Evolutionary conservation across 2,113 vertebrate genomes (phyloP).

Genomic region (Hemiscyllium ocellatum): DNA sequence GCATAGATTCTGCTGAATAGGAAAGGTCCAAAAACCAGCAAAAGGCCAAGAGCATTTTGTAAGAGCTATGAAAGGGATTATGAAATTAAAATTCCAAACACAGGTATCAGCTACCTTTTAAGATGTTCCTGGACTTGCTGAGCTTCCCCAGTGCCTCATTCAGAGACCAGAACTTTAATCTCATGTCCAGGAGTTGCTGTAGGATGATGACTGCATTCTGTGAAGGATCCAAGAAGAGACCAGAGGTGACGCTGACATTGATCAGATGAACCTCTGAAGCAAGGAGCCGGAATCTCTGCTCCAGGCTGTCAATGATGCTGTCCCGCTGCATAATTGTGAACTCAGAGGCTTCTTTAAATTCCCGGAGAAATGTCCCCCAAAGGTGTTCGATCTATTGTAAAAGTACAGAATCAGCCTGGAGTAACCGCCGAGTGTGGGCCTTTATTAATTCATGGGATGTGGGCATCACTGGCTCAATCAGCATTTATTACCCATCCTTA

Average conservation of each 20-base stretch:
- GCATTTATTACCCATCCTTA: no score
- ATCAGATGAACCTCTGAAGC: conserved; percentile 51
- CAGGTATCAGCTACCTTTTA: conserved; percentile 52
- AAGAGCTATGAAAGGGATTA: no score
- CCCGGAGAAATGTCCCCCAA: conserved; percentile 59
- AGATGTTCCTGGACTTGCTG: conserved; percentile 46
- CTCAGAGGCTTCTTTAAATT: conserved; percentile 54
- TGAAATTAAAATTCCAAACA: not conserved
- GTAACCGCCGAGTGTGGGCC: not conserved
- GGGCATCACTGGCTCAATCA: no score
- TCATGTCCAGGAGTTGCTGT: conserved; percentile 49
- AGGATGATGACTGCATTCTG: conserved; percentile 55
- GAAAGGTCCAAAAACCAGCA: no score
- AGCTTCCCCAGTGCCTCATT: conserved; percentile 51
- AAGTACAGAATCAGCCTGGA: not conserved
- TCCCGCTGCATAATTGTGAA: conserved; percentile 51
- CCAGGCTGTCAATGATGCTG: conserved; percentile 50
- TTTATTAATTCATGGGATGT: no score
- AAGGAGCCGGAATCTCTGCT: conserved; percentile 50
- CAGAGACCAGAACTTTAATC: conserved; percentile 46
- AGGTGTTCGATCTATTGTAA: conserved; percentile 55
- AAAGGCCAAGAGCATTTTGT: no score
- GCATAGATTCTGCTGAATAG: no score
- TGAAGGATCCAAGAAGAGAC: conserved; percentile 57
- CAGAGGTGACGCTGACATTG: conserved; percentile 48